Conservation (phyloP, 2,113 vertebrate genomes). For the Ammospiza caudacuta region DNA sequence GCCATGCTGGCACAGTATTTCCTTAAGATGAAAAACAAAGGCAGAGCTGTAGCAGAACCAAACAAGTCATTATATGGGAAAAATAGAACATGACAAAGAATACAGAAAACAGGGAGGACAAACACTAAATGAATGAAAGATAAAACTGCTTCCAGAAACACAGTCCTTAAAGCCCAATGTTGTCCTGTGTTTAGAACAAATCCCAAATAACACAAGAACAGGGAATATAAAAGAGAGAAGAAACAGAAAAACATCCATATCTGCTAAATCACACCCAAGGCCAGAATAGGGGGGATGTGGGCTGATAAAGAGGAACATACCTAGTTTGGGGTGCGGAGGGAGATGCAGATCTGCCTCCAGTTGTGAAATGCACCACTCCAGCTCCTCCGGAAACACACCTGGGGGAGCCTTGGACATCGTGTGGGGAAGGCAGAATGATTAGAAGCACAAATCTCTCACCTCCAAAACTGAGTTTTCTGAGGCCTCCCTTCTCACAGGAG, state of each 20-base stretch:
- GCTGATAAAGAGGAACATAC: background rate
- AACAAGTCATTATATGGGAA: background rate
- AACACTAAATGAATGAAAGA: background rate
- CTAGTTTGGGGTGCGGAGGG: background rate
- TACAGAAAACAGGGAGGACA: background rate
- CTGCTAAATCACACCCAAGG: background rate
- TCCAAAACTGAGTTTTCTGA: background rate
- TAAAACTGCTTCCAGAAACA: background rate
- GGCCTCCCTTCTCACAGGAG: background rate
- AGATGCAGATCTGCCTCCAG: conserved; percentile 40
- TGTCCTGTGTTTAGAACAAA: background rate
- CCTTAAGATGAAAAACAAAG: background rate
- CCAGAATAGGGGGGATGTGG: background rate
- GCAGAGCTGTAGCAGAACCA: background rate
- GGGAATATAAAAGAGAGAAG: background rate
- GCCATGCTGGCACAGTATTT: background rate
- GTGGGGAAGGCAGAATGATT: background rate
- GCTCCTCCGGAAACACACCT: conserved; percentile 27
- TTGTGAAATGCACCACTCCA: conserved; percentile 46
- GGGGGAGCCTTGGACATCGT: background rate
- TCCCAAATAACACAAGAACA: background rate
- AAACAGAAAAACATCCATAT: background rate
- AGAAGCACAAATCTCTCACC: background rate
- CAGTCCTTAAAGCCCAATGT: background rate
- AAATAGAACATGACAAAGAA: background rate